Conservation (phyloP, 2,113 vertebrate species). For the Paramisgurnus dabryanus region DNA sequence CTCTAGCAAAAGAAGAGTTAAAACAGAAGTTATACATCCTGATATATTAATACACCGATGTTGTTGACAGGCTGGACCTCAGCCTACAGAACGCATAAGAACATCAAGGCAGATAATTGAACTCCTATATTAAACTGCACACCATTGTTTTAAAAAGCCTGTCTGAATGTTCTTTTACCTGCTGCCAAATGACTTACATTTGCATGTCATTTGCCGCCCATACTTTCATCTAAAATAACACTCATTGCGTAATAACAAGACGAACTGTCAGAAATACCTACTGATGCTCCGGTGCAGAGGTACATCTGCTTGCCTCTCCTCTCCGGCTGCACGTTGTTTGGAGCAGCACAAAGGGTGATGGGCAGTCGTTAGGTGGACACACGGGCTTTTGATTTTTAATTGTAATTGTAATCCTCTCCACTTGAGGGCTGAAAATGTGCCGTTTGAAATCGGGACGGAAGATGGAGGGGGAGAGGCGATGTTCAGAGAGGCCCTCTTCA, state of each 20-base stretch:
- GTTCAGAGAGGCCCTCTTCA: constrained; percentile 77
- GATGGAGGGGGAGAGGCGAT: constrained; percentile 45
- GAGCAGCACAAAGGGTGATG: constrained; percentile 44
- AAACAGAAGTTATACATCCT: not conserved
- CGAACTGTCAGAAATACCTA: constrained; percentile 64
- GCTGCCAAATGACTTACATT: constrained; percentile 73
- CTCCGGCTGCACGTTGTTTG: constrained; percentile 67
- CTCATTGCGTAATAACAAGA: constrained; percentile 75
- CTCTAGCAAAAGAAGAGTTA: not conserved
- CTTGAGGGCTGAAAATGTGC: constrained; percentile 80
- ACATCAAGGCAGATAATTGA: constrained; percentile 33
- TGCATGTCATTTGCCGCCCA: constrained; percentile 70
- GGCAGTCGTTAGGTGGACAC: constrained; percentile 76
- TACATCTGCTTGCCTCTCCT: constrained; percentile 64
- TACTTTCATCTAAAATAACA: constrained; percentile 75
- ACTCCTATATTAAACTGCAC: constrained; percentile 28
- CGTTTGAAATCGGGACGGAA: constrained; percentile 76
- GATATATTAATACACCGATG: not conserved
- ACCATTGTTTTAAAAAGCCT: constrained; percentile 45
- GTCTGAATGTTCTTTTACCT: constrained; percentile 62
- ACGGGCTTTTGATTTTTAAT: constrained; percentile 87
- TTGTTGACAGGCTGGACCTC: not conserved
- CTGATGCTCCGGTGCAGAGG: constrained; percentile 66
- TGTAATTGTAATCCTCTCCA: constrained; percentile 87
- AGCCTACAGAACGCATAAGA: constrained; percentile 18